Conservation (phyloP, 2,888 invertebrate species). For the Pachliopta kotzebuea region DNA sequence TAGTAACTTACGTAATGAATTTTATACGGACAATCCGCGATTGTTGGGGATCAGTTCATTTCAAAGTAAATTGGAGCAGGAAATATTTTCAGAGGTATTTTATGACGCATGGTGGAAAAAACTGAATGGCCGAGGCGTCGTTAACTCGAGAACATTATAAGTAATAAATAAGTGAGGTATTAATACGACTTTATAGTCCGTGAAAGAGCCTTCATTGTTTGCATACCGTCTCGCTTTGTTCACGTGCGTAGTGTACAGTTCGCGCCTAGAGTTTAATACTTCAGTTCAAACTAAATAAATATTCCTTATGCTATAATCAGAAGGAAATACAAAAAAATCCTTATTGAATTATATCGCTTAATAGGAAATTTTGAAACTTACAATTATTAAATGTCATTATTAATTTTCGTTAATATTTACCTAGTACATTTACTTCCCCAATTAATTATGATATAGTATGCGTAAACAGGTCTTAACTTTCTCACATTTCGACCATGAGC, state of each 20-base stretch:
- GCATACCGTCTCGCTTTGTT: conserved; percentile 48
- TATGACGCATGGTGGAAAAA: conserved; percentile 72
- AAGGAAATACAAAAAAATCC: not conserved
- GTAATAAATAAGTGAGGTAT: conserved; percentile 74
- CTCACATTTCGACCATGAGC: too few species aligned
- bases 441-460: too few species aligned
- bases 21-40: conserved; percentile 29
- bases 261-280: conserved; percentile 2
- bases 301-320: not conserved
- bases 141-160: conserved; percentile 78
- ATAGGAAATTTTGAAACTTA: too few species aligned
- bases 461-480: too few species aligned
- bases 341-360: too few species aligned
- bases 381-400: not conserved
- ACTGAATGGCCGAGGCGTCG: conserved; percentile 67
- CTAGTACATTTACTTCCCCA: not conserved
- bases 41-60: conserved; percentile 56
- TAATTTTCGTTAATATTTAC: not conserved
- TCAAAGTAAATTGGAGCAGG: conserved; percentile 55
- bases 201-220: conserved; percentile 74
- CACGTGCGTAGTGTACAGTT: conserved; percentile 38
- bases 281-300: not conserved
- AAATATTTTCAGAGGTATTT: conserved; percentile 68
- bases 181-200: conserved; percentile 75
- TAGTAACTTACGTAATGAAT: too few species aligned